phyloP scores from a whole-genome alignment of 2,113 vertebrate species.

The Chrysochloris asiatica region DNA sequence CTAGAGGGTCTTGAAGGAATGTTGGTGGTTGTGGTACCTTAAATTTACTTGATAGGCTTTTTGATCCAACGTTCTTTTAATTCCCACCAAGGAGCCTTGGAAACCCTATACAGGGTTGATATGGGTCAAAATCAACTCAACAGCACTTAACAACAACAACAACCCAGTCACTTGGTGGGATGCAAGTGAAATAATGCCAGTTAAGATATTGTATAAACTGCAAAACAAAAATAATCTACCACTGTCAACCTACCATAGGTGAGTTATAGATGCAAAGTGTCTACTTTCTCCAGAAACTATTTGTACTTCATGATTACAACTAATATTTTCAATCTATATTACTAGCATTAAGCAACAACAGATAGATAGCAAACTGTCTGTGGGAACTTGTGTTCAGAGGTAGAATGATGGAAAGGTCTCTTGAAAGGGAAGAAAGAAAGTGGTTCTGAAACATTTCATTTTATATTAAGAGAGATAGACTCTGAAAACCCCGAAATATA shows the following conservation, averaged over 20 bases:
- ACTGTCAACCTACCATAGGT: background rate
- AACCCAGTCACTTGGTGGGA: background rate
- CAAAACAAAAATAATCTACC: conserved; percentile 13
- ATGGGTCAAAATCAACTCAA: no score
- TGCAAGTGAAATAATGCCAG: background rate
- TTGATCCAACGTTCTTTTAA: no score
- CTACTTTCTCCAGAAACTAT: background rate
- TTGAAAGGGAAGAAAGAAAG: background rate
- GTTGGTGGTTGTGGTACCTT: no score
- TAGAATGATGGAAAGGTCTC: background rate
- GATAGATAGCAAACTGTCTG: background rate
- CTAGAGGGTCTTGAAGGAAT: no score
- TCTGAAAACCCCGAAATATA: background rate
- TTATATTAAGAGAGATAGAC: background rate
- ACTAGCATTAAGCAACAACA: background rate
- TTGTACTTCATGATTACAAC: background rate
- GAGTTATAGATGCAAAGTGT: background rate
- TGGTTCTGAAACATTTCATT: background rate
- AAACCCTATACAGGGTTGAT: no score
- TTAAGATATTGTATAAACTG: background rate
- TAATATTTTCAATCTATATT: background rate
- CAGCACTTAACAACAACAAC: no score
- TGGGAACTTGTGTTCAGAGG: background rate
- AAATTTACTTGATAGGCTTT: no score
- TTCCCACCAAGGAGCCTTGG: no score